phyloP scores from a whole-genome alignment of 2,888 invertebrate species.

The Amphipyra berbera region DNA sequence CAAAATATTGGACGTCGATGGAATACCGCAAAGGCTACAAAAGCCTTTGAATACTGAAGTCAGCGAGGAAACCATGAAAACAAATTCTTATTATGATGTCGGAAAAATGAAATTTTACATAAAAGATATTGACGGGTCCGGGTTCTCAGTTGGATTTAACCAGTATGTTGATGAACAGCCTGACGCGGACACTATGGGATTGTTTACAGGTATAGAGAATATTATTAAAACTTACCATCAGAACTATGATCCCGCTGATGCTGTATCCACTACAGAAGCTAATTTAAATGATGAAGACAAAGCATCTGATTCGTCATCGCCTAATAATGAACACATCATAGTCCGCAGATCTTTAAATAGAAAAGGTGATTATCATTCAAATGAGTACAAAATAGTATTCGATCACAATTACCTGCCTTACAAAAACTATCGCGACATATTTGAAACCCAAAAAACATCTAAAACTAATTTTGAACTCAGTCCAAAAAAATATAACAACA shows the following conservation, averaged over 20 bases:
- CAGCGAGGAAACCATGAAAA: slow-evolving; percentile 54
- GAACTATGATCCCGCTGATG: slow-evolving; percentile 60
- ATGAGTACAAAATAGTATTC: slow-evolving; percentile 69
- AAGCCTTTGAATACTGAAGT: slow-evolving; percentile 72
- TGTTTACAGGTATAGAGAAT: slow-evolving; percentile 79
- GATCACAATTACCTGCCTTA: slow-evolving; percentile 65
- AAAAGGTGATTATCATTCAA: slow-evolving; percentile 67
- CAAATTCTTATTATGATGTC: slow-evolving; percentile 64
- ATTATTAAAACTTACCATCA: slow-evolving; percentile 76
- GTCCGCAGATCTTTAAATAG: slow-evolving; percentile 61
- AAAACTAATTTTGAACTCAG: slow-evolving; percentile 27
- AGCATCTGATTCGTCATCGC: slow-evolving; percentile 21
- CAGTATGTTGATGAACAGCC: slow-evolving; percentile 80
- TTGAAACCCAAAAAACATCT: slow-evolving; percentile 50
- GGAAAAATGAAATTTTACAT: slow-evolving; percentile 75
- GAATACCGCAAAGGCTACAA: slow-evolving; percentile 78
- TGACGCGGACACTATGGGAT: slow-evolving; percentile 76
- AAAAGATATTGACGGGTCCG: slow-evolving; percentile 80
- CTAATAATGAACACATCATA: slow-evolving; percentile 60
- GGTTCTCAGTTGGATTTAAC: slow-evolving; percentile 81
- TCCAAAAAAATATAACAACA: slow-evolving; percentile 19
- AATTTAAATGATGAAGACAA: slow-evolving; percentile 34
- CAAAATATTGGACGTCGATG: slow-evolving; percentile 66
- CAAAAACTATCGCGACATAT: slow-evolving; percentile 69
- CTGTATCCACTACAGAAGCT: slow-evolving; percentile 10